Base-by-base conservation (phyloP, 2,888 invertebrate genomes). In the Macropis europaea region DNA sequence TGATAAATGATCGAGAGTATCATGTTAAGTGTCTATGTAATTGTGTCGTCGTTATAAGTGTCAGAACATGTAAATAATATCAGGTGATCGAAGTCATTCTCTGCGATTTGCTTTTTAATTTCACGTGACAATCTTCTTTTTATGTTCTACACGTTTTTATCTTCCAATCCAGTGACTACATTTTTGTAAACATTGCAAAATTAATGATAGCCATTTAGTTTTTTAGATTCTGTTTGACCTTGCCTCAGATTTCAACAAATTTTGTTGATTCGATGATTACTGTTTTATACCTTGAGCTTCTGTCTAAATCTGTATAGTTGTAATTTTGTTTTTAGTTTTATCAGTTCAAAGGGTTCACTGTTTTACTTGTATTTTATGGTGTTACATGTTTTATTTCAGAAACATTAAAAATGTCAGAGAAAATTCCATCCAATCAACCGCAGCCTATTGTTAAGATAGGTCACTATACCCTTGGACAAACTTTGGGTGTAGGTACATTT, bases 401-500 rank as follows among this genome's bases (percentile, higher is more conserved):
- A 68, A 19, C 42, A 17, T 11, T 34, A 43, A 82, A 73, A 70
- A 89, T 89, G 89, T 77, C 87, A 48, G 88, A 89, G 24, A 89
- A 87, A 82, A 84, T 82, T 11, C 77, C 77, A 45, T 79, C 76
- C 34, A 82, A 73, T 63, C 90, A 88, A 72, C 86, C 84, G 11
- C 95, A 95, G 90, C 96, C 96, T 61, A 93, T 96, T 77, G 96
- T 98, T 32, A 98, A 98, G 92, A 99, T 99, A 88, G 99, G 99
- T 0, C 99, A 99, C 91, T 99, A 99, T 90, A 95, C 97, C 57
- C 91, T 99, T 52, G 99, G 99, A 17, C 94, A 95, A 85, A 96
- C 96, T 1, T 92, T 99, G 42, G 99, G 99, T 34, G 97, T 98
- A 34, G 99, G 99, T 26, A 99, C 99, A 3, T 99, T 99, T 91